These are phyloP conservation scores for Ennomos erosarius DNA, from an alignment of 2,888 invertebrate species.

Conservation along the genomic window DNA sequence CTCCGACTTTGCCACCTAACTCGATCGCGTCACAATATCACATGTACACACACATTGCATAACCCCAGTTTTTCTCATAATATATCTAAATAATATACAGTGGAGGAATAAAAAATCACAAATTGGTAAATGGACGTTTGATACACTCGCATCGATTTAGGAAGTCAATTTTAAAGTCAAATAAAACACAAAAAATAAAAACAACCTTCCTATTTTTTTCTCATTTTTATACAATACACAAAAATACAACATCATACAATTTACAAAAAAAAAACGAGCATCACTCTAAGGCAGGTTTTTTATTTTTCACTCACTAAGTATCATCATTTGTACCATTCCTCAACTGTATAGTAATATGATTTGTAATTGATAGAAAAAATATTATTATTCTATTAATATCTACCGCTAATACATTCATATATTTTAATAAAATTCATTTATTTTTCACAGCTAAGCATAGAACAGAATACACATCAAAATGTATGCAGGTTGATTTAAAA, in stretches of 20 bases:
- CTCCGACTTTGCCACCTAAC: slow-evolving; percentile 27
- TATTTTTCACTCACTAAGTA: slow-evolving; percentile 31
- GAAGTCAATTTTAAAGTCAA: slow-evolving; percentile 30
- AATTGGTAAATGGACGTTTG: slow-evolving; percentile 78
- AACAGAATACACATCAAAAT: slow-evolving; percentile 52
- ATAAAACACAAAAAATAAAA: slow-evolving; percentile 20
- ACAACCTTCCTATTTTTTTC: slow-evolving; percentile 13
- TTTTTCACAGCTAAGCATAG: slow-evolving; percentile 60
- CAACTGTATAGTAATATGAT: slow-evolving; percentile 67
- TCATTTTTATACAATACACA: slow-evolving; percentile 17
- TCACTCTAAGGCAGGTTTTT: slow-evolving; percentile 31
- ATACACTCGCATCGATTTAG: slow-evolving; percentile 47
- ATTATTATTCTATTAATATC: slow-evolving; percentile 51
- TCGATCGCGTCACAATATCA: slow-evolving; percentile 21
- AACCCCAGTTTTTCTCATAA: slow-evolving; percentile 52
- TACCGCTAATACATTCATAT: slow-evolving; percentile 48
- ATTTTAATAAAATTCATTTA: slow-evolving; percentile 62
- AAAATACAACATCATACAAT: background rate
- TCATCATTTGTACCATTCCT: slow-evolving; percentile 58
- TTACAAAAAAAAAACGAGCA: slow-evolving; percentile 13
- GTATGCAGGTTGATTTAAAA: slow-evolving; percentile 1
- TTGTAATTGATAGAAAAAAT: slow-evolving; percentile 71
- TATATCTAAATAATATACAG: slow-evolving; percentile 76
- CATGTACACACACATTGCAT: slow-evolving; percentile 60
- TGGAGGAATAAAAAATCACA: slow-evolving; percentile 74